These are phyloP conservation scores for Antheraea mylitta DNA, from an alignment of 1,140 invertebrate species.

Conservation along the genomic window DNA sequence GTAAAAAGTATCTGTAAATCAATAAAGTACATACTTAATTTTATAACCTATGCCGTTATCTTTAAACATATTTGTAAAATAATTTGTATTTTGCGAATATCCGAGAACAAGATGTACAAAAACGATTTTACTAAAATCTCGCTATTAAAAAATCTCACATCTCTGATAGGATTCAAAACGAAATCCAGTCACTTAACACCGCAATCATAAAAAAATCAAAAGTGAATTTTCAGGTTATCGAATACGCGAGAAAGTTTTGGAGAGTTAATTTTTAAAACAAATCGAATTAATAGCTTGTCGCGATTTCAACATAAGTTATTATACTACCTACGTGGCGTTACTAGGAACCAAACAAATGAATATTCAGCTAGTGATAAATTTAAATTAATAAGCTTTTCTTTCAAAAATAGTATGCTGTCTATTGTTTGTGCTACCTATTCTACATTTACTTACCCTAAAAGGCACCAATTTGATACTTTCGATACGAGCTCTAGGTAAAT, in stretches of 20 bases:
- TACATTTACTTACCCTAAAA: constrained; percentile 16
- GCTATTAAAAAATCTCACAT: neutral
- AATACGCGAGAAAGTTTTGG: constrained; percentile 57
- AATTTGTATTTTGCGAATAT: neutral
- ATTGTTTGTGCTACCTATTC: neutral
- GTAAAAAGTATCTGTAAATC: no score
- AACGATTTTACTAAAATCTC: neutral
- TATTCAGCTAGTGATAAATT: neutral
- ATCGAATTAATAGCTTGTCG: constrained; percentile 51
- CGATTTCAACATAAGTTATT: constrained; percentile 43
- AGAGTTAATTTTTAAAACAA: constrained; percentile 21
- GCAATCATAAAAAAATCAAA: constrained; percentile 11
- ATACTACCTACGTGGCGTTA: constrained; percentile 42
- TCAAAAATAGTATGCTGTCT: neutral
- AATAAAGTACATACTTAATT: no score
- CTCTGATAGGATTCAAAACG: neutral
- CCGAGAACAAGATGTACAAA: neutral
- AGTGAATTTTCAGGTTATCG: constrained; percentile 27
- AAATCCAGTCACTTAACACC: neutral
- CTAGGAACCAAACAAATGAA: neutral
- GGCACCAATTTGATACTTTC: constrained; percentile 13
- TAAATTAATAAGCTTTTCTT: neutral
- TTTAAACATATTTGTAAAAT: neutral
- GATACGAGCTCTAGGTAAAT: neutral
- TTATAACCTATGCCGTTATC: no score